Conservation (phyloP, 1,140 invertebrate species). For the Pogonomyrmex barbatus region DNA sequence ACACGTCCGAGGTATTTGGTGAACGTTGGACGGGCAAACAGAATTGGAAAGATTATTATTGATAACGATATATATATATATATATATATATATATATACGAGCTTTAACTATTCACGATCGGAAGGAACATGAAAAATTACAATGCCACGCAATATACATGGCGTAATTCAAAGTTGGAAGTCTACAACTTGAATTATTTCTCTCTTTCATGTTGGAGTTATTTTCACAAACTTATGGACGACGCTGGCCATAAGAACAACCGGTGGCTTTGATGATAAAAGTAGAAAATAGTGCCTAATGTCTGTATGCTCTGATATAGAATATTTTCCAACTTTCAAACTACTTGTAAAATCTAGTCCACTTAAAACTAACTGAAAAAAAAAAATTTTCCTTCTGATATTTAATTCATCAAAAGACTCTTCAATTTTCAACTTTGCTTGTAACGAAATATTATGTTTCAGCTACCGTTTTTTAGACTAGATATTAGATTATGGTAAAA, state of each 20-base stretch:
- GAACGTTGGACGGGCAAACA: not conserved
- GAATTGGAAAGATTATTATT: not conserved
- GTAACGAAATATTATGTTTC: constrained; percentile 27
- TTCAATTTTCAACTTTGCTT: constrained; percentile 53
- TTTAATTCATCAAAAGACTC: constrained; percentile 48
- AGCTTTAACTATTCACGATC: not conserved
- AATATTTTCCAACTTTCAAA: constrained; percentile 56
- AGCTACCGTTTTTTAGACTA: not conserved
- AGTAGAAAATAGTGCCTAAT: constrained; percentile 49
- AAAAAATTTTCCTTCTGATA: constrained; percentile 36
- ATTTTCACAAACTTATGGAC: constrained; percentile 54
- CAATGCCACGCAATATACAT: not conserved
- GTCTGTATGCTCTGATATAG: constrained; percentile 35
- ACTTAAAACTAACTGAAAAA: constrained; percentile 51
- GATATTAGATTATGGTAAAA: constrained; percentile 28
- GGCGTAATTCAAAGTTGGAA: not conserved
- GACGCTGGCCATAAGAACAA: constrained; percentile 40
- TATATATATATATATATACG: constrained; percentile 2
- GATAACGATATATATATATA: not conserved
- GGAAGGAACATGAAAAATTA: not conserved
- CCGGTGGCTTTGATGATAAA: constrained; percentile 44
- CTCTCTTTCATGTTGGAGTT: not conserved
- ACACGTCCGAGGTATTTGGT: not conserved
- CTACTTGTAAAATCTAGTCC: constrained; percentile 24
- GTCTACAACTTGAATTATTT: constrained; percentile 39